Percentiles rank a stretch among this genome's conserved stretches.
Conservation (phyloP, 2,113 vertebrate species). For the Casuarius casuarius region DNA sequence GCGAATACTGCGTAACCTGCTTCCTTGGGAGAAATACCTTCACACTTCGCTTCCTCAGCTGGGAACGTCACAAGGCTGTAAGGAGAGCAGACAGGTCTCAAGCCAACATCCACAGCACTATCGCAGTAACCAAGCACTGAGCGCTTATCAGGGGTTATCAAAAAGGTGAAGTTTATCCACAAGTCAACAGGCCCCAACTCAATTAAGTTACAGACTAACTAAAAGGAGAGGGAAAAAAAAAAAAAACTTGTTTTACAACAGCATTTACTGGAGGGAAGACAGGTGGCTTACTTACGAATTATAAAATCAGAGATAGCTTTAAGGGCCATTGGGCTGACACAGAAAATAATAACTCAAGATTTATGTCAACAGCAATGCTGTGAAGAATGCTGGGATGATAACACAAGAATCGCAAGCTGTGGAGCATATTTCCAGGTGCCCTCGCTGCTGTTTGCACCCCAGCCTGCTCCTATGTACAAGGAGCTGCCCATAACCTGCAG, state of each 20-base stretch:
- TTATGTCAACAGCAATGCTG: neutral
- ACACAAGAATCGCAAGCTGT: neutral
- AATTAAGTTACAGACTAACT: neutral
- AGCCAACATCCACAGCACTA: neutral
- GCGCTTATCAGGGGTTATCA: neutral
- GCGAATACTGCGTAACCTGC: neutral
- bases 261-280: neutral
- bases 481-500: neutral
- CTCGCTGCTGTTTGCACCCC: neutral
- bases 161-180: neutral
- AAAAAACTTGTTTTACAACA: neutral
- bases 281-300: neutral
- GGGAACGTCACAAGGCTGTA: neutral
- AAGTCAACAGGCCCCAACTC: slow-evolving; percentile 3
- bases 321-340: neutral
- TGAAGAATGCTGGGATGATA: neutral
- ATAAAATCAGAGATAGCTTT: neutral
- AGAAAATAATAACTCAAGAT: neutral
- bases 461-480: neutral
- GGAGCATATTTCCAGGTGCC: neutral
- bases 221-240: neutral
- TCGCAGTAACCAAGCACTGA: neutral
- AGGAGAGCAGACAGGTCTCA: neutral
- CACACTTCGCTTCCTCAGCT: rapidly evolving
- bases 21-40: neutral